These are phyloP conservation scores for Thymelicus sylvestris DNA, from an alignment of 2,888 invertebrate species.

Conservation along the genomic window DNA sequence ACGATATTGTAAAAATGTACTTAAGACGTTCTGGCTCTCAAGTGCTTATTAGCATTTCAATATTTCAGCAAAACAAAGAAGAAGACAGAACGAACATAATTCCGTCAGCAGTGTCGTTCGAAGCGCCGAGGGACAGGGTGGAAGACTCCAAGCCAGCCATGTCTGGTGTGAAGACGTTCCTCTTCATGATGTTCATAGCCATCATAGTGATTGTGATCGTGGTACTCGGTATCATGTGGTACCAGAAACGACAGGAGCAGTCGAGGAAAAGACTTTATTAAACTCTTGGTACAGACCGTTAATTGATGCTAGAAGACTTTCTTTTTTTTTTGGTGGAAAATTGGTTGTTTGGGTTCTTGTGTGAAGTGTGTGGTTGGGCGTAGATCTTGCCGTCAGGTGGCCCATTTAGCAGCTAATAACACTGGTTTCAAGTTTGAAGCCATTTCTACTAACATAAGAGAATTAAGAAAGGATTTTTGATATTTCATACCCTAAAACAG, in stretches of 20 bases:
- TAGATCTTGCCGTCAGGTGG: no score
- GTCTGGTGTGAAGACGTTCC: constrained; percentile 96
- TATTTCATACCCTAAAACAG: no score
- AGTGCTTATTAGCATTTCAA: constrained; percentile 15
- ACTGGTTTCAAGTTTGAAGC: no score
- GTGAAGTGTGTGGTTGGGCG: no score
- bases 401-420: no score
- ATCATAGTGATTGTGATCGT: constrained; percentile 92
- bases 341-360: no score
- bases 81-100: constrained; percentile 93
- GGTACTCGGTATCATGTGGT: constrained; percentile 95
- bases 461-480: no score
- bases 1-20: no score
- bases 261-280: constrained; percentile 92
- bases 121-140: constrained; percentile 95
- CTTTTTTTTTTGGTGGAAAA: no score
- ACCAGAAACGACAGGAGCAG: constrained; percentile 96
- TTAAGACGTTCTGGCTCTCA: no score
- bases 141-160: constrained; percentile 95
- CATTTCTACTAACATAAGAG: no score
- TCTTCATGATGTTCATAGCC: constrained; percentile 93
- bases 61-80: constrained; percentile 82
- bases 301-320: neutral
- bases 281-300: constrained; percentile 37
- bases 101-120: constrained; percentile 95